These are phyloP conservation scores for Nomada ruficornis DNA, from an alignment of 2,888 invertebrate genomes.

Conservation along the genomic window DNA sequence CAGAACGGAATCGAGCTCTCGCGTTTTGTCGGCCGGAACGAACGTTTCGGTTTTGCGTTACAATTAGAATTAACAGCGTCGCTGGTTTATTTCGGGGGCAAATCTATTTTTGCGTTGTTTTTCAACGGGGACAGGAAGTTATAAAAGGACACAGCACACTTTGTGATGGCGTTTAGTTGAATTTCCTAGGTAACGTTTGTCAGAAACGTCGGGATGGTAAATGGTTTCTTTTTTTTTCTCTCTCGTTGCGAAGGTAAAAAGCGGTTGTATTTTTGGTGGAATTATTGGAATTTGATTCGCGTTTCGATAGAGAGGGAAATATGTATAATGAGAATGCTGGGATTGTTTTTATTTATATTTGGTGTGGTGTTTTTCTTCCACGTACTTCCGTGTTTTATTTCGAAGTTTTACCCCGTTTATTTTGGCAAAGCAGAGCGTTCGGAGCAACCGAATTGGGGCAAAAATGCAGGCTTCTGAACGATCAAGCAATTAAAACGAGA, in stretches of 20 bases:
- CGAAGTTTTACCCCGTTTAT: neutral
- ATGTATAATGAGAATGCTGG: neutral
- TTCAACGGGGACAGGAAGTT: neutral
- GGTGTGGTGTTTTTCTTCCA: neutral
- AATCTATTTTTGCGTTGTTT: neutral
- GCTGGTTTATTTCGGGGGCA: neutral
- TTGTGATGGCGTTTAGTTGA: neutral
- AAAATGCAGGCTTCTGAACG: neutral
- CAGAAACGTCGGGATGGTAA: neutral
- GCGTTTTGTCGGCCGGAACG: constrained; percentile 4
- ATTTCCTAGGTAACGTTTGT: neutral
- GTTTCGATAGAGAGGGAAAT: neutral
- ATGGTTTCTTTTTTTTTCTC: no score
- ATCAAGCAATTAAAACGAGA: neutral
- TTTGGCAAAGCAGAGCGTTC: neutral
- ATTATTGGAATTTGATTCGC: neutral
- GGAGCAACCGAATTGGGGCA: neutral
- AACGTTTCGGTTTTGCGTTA: constrained; percentile 25
- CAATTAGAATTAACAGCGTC: constrained; percentile 26
- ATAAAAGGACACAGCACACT: neutral
- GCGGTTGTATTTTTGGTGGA: neutral
- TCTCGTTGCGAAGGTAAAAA: neutral
- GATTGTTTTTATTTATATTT: neutral
- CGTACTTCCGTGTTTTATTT: neutral
- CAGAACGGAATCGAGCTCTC: neutral